Evolutionary conservation across 2,888 invertebrate genomes (phyloP), one percentile per base, ranked within the genome.

Genomic region (Prosopocoilus inquinatus): DNA sequence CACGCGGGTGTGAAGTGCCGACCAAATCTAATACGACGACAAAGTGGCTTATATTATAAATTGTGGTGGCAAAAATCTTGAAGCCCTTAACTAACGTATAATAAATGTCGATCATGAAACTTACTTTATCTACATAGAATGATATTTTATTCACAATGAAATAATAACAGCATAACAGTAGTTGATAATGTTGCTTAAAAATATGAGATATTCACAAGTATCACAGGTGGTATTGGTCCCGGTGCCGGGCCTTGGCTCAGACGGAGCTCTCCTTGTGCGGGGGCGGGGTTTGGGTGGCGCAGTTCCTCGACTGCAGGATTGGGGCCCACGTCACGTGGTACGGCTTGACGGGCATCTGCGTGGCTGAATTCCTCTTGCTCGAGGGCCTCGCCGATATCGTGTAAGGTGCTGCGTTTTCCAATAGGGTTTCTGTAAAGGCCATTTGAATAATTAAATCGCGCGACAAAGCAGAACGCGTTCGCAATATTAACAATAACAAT

Each of bases 161-260:
- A 75, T 74, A 67, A 73, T 76, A 76, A 75, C 75, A 75, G 71
- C 72, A 59, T 67, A 73, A 73, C 70, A 70, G 69, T 64, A 63
- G 54, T 68, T 73, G 69, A 73, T 71, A 72, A 71, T 68, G 67
- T 70, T 69, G 66, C 73, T 72, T 74, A 73, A 73, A 72, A 74
- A 71, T 73, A 74, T 69, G 55, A 75, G 74, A 75, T 77, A 76
- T 76, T 77, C 76, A 76, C 77, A 76, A 76, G 72, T 77, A 77
- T 77, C 77, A 76, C 77, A 77, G 76, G 76, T 77, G 77, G 74
- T 73, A 76, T 77, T 77, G 76, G 77, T 76, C 76, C 76, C 74
- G 74, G 69, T 53, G 49, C 43, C 48, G 53, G 53, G 53, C 57
- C 53, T 54, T 61, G 58, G 59, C 59, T 61, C 75, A 78, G 70